These are phyloP conservation scores for Athene cunicularia DNA, from an alignment of 2,113 vertebrate genomes.

Conservation along the genomic window DNA sequence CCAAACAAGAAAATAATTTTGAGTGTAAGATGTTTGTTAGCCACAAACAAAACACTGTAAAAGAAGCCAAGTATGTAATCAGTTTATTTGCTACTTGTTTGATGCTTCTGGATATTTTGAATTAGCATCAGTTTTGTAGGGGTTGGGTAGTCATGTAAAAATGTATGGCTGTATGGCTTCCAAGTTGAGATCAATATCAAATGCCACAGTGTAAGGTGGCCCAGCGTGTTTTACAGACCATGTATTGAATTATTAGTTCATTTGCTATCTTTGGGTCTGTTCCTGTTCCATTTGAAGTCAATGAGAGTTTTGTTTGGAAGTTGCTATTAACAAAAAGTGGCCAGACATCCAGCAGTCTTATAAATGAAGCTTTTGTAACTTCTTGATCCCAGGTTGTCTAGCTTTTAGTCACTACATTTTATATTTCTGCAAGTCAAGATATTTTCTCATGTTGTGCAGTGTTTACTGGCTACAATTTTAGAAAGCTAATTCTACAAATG, in stretches of 20 bases:
- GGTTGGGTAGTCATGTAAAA: slow-evolving; percentile 3
- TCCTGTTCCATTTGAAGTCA: slow-evolving; percentile 65
- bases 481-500: background rate
- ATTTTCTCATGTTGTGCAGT: background rate
- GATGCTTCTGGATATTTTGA: background rate
- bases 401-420: slow-evolving; percentile 20
- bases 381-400: slow-evolving; percentile 44
- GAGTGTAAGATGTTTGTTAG: background rate
- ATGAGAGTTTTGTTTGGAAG: slow-evolving; percentile 69
- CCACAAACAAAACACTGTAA: background rate
- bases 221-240: slow-evolving; percentile 30
- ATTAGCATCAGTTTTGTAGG: background rate
- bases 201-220: slow-evolving; percentile 41
- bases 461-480: background rate
- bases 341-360: slow-evolving; percentile 59
- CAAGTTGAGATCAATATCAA: slow-evolving; percentile 52
- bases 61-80: background rate
- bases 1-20: background rate
- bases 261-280: slow-evolving; percentile 70
- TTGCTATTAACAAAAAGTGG: slow-evolving; percentile 57
- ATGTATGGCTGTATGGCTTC: slow-evolving; percentile 16
- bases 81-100: background rate
- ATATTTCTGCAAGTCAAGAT: background rate
- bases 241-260: slow-evolving; percentile 53
- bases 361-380: slow-evolving; percentile 66